phyloP scores from a whole-genome alignment of 2,888 invertebrate species.

The Callyntrura sp. region DNA sequence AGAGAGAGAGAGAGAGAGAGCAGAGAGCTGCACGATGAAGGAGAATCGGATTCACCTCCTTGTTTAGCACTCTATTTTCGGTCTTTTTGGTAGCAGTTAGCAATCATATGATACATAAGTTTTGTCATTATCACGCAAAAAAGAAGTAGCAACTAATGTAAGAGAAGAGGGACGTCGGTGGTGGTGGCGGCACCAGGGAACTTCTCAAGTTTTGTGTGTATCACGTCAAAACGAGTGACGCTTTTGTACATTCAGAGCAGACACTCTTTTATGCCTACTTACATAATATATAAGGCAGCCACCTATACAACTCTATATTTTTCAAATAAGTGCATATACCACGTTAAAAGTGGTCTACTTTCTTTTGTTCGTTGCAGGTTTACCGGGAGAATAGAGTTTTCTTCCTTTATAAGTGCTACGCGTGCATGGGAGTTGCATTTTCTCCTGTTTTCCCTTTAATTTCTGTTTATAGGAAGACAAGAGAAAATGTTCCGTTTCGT shows the following conservation, averaged over 20 bases:
- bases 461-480: not conserved
- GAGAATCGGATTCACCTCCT: conserved; percentile 28
- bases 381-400: not conserved
- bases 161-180: not conserved
- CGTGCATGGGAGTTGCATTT: conserved; percentile 1
- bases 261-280: not conserved
- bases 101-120: conserved; percentile 21
- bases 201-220: conserved; percentile 46
- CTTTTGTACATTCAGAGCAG: not conserved
- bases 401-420: not conserved
- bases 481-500: not conserved
- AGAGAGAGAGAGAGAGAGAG: not conserved
- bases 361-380: not conserved
- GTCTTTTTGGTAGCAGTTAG: not conserved
- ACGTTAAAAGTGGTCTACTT: not conserved
- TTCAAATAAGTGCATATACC: conserved; percentile 2
- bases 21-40: not conserved
- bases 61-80: conserved; percentile 22
- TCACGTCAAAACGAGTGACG: conserved; percentile 54
- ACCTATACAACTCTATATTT: no score
- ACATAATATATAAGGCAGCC: conserved; percentile 2
- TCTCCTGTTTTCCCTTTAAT: conserved; percentile 19
- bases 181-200: conserved; percentile 22
- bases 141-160: not conserved
- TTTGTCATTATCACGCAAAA: conserved; percentile 1